phyloP scores from a whole-genome alignment of 1,140 invertebrate species.

The Contarinia nasturtii region DNA sequence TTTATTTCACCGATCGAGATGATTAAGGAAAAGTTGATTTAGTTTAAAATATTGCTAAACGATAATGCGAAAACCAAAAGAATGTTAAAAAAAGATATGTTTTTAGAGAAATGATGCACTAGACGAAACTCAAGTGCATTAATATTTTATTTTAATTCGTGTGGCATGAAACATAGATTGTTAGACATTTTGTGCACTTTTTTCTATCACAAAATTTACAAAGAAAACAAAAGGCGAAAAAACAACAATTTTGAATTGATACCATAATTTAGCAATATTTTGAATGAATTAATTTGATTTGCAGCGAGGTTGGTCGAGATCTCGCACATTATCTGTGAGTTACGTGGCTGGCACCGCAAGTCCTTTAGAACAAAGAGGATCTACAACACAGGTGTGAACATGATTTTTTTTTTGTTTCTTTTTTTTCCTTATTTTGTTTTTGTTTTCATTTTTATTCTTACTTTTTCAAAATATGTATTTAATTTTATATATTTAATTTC shows the following conservation, averaged over 20 bases:
- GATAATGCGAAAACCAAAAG: background rate
- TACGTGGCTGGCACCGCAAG: conserved; percentile 50
- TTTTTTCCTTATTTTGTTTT: background rate
- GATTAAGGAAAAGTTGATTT: background rate
- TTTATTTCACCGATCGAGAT: background rate
- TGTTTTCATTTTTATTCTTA: background rate
- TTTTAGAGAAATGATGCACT: too few relatives aligned
- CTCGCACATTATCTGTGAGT: conserved; percentile 71
- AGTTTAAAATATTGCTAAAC: background rate
- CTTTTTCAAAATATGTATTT: too few relatives aligned
- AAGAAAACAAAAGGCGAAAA: too few relatives aligned
- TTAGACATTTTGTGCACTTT: too few relatives aligned
- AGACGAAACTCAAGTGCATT: too few relatives aligned
- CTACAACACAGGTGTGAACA: conserved; percentile 26
- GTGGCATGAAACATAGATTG: too few relatives aligned
- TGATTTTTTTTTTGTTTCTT: conserved; percentile 1
- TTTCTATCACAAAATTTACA: too few relatives aligned
- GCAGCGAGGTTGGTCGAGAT: conserved; percentile 60
- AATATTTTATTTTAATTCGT: too few relatives aligned
- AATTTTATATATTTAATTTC: background rate
- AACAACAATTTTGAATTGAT: background rate
- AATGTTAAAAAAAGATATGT: too few relatives aligned
- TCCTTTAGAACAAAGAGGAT: conserved; percentile 35
- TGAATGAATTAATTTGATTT: conserved; percentile 19
- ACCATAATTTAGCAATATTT: background rate